Conservation (phyloP, 2,888 invertebrate genomes). For the Mimumesa dahlbomi region DNA sequence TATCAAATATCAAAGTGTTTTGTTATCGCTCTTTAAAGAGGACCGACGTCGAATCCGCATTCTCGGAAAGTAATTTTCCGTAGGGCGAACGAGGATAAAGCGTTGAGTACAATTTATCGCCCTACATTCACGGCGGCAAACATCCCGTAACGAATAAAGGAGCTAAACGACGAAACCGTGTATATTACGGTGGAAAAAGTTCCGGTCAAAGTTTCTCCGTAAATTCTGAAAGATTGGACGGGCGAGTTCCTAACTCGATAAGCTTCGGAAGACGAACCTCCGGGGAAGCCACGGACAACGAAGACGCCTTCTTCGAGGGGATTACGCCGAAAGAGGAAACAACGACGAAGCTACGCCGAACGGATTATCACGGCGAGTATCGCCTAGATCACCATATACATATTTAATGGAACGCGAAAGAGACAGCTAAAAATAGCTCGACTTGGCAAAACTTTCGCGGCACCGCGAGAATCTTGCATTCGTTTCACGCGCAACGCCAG, state of each 20-base stretch:
- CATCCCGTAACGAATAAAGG: not conserved
- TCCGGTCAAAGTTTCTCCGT: not conserved
- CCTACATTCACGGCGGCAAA: too few relatives aligned
- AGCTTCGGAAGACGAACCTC: not conserved
- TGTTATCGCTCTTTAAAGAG: too few relatives aligned
- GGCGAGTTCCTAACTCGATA: not conserved
- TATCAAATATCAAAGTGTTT: too few relatives aligned
- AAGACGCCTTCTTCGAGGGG: not conserved
- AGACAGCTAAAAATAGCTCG: slow-evolving; percentile 34
- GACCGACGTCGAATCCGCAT: too few relatives aligned
- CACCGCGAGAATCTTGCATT: slow-evolving; percentile 16
- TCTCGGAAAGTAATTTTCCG: too few relatives aligned
- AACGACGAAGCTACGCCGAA: not conserved
- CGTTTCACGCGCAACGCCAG: slow-evolving; percentile 14
- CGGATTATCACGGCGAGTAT: not conserved
- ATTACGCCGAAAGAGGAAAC: not conserved
- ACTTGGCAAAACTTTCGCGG: slow-evolving; percentile 33
- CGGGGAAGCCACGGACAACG: not conserved
- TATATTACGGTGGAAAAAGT: not conserved
- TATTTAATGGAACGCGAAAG: slow-evolving; percentile 10
- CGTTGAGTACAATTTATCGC: too few relatives aligned
- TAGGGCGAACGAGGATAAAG: too few relatives aligned
- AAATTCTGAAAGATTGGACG: not conserved
- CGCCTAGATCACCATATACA: not conserved
- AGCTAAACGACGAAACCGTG: not conserved